Conservation (phyloP, 2,888 invertebrate species). For the Aproaerema taeniolella region DNA sequence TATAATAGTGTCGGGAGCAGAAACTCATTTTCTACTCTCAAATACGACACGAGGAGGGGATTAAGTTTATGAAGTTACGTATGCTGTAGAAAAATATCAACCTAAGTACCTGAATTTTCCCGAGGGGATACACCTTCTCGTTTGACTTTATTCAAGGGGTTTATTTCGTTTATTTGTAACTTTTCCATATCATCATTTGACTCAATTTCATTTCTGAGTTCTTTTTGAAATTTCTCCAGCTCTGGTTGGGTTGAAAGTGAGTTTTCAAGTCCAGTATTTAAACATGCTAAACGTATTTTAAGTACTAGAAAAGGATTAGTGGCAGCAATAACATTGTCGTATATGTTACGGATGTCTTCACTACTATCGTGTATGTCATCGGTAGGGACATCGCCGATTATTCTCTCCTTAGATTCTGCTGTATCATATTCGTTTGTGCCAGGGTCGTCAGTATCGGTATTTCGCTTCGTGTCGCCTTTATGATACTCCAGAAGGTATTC, state of each 20-base stretch:
- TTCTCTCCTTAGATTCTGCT: slow-evolving; percentile 20
- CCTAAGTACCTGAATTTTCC: too few relatives aligned
- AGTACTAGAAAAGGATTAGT: slow-evolving; percentile 53
- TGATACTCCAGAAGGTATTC: slow-evolving; percentile 31
- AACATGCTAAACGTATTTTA: slow-evolving; percentile 53
- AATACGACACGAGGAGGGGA: too few relatives aligned
- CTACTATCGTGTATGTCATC: slow-evolving; percentile 37
- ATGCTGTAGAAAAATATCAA: too few relatives aligned
- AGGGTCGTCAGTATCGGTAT: slow-evolving; percentile 36
- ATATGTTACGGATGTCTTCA: slow-evolving; percentile 31
- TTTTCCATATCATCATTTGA: slow-evolving; percentile 27
- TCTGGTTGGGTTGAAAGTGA: slow-evolving; percentile 24
- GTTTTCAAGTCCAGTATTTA: slow-evolving; percentile 38
- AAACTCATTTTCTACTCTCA: too few relatives aligned
- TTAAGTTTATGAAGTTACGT: too few relatives aligned
- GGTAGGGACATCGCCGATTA: slow-evolving; percentile 25
- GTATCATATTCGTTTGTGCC: slow-evolving; percentile 27
- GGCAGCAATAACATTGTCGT: slow-evolving; percentile 36
- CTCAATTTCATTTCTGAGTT: too few relatives aligned
- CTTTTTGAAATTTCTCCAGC: too few relatives aligned
- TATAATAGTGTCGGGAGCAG: too few relatives aligned
- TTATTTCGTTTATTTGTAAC: slow-evolving; percentile 28
- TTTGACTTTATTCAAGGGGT: slow-evolving; percentile 44
- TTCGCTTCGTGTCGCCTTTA: slow-evolving; percentile 31
- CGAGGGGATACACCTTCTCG: slow-evolving; percentile 39